phyloP scores from a whole-genome alignment of 1,140 invertebrate genomes.

The Drosophila miranda region DNA sequence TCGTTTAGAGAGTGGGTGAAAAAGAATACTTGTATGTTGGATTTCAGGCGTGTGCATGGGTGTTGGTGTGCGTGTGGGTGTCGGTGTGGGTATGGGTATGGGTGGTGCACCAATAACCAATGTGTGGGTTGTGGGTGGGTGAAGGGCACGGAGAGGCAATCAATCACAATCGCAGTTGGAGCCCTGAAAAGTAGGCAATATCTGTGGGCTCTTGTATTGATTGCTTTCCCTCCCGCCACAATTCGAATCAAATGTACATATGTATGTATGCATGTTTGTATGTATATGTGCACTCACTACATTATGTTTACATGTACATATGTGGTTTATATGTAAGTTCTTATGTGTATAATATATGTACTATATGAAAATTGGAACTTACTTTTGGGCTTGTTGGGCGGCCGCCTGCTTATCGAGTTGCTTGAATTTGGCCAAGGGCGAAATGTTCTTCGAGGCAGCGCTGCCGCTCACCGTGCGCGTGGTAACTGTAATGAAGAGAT shows the following conservation, averaged over 20 bases:
- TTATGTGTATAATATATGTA: background rate
- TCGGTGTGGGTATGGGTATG: background rate
- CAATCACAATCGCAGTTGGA: too few species aligned
- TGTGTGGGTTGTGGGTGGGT: too few species aligned
- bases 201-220: too few species aligned
- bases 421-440: conserved; percentile 94
- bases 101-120: too few species aligned
- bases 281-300: conserved; percentile 5
- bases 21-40: background rate
- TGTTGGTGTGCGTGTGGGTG: too few species aligned
- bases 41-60: conserved; percentile 6
- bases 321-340: conserved; percentile 1
- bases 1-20: background rate
- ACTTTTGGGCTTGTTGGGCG: conserved; percentile 89
- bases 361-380: conserved; percentile 67
- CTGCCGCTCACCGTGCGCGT: conserved; percentile 85
- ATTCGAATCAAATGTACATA: conserved; percentile 4
- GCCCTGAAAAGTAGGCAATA: too few species aligned
- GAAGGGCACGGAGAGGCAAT: too few species aligned
- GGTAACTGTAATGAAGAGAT: conserved; percentile 84
- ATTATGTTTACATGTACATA: conserved; percentile 1
- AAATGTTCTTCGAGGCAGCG: conserved; percentile 87
- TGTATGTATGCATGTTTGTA: conserved; percentile 11
- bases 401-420: conserved; percentile 92
- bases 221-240: conserved; percentile 1